Evolutionary conservation across 2,113 vertebrate species (phyloP), one percentile per base, ranked within the genome.

Genomic region (Lonchura striata): DNA sequence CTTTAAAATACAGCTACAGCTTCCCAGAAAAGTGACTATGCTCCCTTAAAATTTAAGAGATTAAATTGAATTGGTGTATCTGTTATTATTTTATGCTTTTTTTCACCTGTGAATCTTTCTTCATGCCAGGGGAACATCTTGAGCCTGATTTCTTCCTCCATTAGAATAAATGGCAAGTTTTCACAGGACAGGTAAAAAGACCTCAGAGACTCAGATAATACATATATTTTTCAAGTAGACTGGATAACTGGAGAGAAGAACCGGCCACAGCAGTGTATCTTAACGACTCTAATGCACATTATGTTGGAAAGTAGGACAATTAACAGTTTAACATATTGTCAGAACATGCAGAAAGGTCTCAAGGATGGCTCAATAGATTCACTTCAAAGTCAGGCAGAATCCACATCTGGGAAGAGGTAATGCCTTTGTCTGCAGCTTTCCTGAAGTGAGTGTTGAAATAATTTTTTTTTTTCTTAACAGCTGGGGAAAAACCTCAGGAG

Each of bases 361-460:
- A 84, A 81, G 83, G 83, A 84, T 95, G 75, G 60, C 88, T 97
- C 72, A 88, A 68, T 69, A 90, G 91, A 92, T 95, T 94, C 76
- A 91, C 87, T 95, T 97, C 95, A 96, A 97, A 97, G 95, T 77
- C 82, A 93, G 77, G 65, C 79, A 95, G 93, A 95, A 97, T 95
- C 84, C 78, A 94, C 93, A 97, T 90, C 86, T 93, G 94, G 90
- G 90, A 91, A 96, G 96, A 92, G 54, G 84, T 81, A 93, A 81
- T 93, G 83, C 53, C 52, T 94, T 96, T 95, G 88, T 97, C 91
- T 95, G 86, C 69, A 85, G 76, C 91, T 89, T 88, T 91, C 95
- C 88, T 84, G 92, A 96, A 94, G 86, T 86, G 47, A 92, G 59
- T 92, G 72, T 92, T 95, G 94, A 96, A 92, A 93, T 68, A 83